Base-by-base conservation (phyloP, 1,140 invertebrate genomes). In the Macrobrachium nipponense region DNA sequence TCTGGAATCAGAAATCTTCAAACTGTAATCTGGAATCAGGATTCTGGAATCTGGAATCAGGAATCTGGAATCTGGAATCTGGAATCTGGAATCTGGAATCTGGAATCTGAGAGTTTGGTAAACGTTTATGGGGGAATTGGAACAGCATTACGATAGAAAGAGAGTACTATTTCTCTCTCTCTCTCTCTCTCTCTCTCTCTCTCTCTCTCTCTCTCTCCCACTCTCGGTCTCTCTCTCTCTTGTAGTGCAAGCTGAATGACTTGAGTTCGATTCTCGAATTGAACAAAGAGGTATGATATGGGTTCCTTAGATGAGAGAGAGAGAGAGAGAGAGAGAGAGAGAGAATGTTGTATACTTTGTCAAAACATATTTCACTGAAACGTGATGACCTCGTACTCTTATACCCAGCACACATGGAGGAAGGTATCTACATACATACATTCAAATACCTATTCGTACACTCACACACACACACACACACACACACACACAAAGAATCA, bases 171-270 rank as follows among this genome's bases (percentile, higher is more conserved):
- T 44, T 59, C 8, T 27, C 17, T n/a, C 36, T 77, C 43, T n/a
- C 36, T 77, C 75, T 51, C 75, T 51, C 43, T 44, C 43, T 77
- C 75, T 77, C 75, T 77, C 75, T 77, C 75, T 77, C 75, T 77
- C 75, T 76, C 75, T 77, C 75, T 77, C 75, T 77, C 75, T 77
- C 75, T 77, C 75, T 77, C 75, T 77, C 75, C 59, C 75, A 59
- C 75, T 77, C 75, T 77, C 75, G 59, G 15, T 77, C 17, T 58
- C 75, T 58, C 75, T 77, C 75, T 77, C 75, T 77, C 75, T 17
- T 10, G 15, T 5, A 51, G 12, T 51, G 51, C 27, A 51, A 51
- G 10, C 44, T 51, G 10, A 51, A 5, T 10, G 10, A 6, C 5
- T 51, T 5, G 44, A 51, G 44, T 51, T 6, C 5, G 5, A 51